phyloP scores from a whole-genome alignment of 2,888 invertebrate species.

The Lacanobia wlatinum region DNA sequence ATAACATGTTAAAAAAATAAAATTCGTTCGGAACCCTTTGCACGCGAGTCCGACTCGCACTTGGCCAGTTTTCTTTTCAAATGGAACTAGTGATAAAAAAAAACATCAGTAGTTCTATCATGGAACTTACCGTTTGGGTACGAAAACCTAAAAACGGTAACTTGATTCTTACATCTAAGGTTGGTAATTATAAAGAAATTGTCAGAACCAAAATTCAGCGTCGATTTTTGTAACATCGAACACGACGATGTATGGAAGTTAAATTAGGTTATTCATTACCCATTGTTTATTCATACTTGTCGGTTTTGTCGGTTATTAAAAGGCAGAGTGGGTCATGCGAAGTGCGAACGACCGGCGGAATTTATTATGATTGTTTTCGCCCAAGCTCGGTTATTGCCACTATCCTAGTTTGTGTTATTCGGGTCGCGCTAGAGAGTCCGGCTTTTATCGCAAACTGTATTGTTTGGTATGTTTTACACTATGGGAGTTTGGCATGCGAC shows the following conservation, averaged over 20 bases:
- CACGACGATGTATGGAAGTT: neutral
- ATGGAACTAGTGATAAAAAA: too few relatives aligned
- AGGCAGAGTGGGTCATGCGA: slow-evolving; percentile 52
- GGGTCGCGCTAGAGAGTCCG: slow-evolving; percentile 51
- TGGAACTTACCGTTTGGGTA: too few relatives aligned
- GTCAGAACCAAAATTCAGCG: neutral
- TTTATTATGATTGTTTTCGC: slow-evolving; percentile 69
- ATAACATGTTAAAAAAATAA: too few relatives aligned
- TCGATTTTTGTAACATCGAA: neutral
- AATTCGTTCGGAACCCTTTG: too few relatives aligned
- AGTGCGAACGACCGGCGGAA: slow-evolving; percentile 55
- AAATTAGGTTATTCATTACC: slow-evolving; percentile 48
- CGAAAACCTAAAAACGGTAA: too few relatives aligned
- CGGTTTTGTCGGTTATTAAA: slow-evolving; percentile 55
- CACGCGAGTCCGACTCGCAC: too few relatives aligned
- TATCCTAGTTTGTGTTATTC: slow-evolving; percentile 56
- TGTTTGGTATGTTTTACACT: slow-evolving; percentile 34
- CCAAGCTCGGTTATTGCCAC: slow-evolving; percentile 54
- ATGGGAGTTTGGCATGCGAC: slow-evolving; percentile 16
- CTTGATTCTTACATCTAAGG: too few relatives aligned
- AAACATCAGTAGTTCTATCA: too few relatives aligned
- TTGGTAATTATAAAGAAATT: too few relatives aligned
- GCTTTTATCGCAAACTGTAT: slow-evolving; percentile 39
- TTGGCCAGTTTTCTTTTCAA: too few relatives aligned
- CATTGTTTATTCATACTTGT: slow-evolving; percentile 44